These are phyloP conservation scores for Thomomys bottae DNA, from an alignment of 2,113 vertebrate genomes.

Conservation along the genomic window DNA sequence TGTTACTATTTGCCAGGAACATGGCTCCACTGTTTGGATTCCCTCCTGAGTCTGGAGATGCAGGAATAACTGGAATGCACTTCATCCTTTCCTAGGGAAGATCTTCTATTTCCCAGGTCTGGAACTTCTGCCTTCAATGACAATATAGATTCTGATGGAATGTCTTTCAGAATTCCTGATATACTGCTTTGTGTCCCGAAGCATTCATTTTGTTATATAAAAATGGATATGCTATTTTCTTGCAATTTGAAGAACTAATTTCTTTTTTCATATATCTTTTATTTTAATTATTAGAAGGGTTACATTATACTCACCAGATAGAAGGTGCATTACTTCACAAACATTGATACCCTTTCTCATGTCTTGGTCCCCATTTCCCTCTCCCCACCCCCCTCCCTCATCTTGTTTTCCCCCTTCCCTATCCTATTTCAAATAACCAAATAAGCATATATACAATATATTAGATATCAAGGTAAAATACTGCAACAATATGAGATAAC, in stretches of 20 bases:
- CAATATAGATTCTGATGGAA: neutral
- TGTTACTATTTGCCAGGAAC: neutral
- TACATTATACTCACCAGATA: too few species aligned
- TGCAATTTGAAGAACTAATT: conserved; percentile 46
- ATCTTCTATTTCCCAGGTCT: neutral
- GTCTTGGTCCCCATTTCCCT: too few species aligned
- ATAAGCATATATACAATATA: too few species aligned
- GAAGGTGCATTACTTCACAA: too few species aligned
- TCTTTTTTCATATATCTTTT: too few species aligned
- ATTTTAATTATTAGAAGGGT: too few species aligned
- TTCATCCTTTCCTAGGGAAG: neutral
- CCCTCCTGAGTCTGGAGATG: neutral
- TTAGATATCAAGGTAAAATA: too few species aligned
- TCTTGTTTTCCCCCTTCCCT: too few species aligned
- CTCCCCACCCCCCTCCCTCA: too few species aligned
- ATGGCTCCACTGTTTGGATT: neutral
- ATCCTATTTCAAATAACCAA: too few species aligned
- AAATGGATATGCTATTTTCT: conserved; percentile 29
- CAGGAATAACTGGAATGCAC: neutral
- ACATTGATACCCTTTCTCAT: too few species aligned
- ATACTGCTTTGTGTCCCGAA: neutral
- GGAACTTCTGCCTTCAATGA: neutral
- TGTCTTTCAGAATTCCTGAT: conserved; percentile 1
- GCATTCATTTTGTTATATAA: conserved; percentile 8
- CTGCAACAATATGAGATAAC: too few species aligned